Percentiles rank a stretch among this genome's conserved stretches.
These are phyloP conservation scores for Congeria kusceri DNA, from an alignment of 2,888 invertebrate genomes.

Conservation along the genomic window DNA sequence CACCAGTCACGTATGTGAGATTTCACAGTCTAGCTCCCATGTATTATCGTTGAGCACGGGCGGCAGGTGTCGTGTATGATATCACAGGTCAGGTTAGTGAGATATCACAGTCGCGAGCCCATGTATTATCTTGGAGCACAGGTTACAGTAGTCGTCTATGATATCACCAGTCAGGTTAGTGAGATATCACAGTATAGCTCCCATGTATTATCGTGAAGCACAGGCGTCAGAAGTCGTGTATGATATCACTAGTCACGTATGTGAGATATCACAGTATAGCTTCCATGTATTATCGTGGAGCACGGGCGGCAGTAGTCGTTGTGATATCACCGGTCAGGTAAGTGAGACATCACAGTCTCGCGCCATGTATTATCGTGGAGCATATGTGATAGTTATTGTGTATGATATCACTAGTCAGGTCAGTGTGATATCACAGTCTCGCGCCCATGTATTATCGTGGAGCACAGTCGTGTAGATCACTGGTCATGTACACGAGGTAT, in stretches of 20 bases:
- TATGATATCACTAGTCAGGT: slow-evolving; percentile 89
- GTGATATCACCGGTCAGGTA: slow-evolving; percentile 2
- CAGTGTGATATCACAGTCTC: too few species aligned
- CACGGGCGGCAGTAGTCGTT: slow-evolving; percentile 92
- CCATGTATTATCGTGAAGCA: slow-evolving; percentile 92
- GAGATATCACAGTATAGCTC: slow-evolving; percentile 98
- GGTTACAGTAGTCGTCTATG: slow-evolving; percentile 91
- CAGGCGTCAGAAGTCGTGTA: slow-evolving; percentile 99
- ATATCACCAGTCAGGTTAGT: not conserved
- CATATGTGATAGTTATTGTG: slow-evolving; percentile 60
- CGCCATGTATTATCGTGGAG: slow-evolving; percentile 95
- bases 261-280: slow-evolving; percentile 94
- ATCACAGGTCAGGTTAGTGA: slow-evolving; percentile 93
- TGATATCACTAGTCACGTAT: slow-evolving; percentile 91
- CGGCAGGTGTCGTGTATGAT: slow-evolving; percentile 99
- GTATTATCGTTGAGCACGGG: slow-evolving; percentile 90
- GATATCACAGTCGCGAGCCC: slow-evolving; percentile 96
- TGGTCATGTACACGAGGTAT: too few species aligned
- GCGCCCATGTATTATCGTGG: slow-evolving; percentile 96
- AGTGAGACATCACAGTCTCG: slow-evolving; percentile 98
- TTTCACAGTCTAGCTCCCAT: slow-evolving; percentile 99
- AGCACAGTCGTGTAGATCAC: too few species aligned
- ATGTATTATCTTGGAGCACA: slow-evolving; percentile 91
- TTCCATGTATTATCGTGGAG: slow-evolving; percentile 93
- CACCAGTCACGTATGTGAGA: slow-evolving; percentile 86